These are phyloP conservation scores for Dicentrarchus labrax DNA, from an alignment of 2,113 vertebrate genomes.

Conservation along the genomic window DNA sequence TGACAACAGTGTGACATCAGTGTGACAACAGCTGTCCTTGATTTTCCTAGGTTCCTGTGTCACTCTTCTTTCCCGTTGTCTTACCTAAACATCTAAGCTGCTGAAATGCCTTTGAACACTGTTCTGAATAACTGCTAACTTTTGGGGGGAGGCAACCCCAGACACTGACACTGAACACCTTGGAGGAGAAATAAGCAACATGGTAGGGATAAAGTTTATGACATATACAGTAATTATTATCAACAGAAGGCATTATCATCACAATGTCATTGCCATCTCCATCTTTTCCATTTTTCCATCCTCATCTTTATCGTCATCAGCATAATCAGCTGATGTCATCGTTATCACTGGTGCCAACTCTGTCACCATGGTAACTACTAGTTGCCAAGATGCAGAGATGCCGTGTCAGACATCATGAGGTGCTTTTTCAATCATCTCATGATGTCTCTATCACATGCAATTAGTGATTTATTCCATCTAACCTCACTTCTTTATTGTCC, in stretches of 20 bases:
- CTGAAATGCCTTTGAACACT: slow-evolving; percentile 37
- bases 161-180: not conserved
- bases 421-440: slow-evolving; percentile 10
- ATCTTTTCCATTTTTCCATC: slow-evolving; percentile 22
- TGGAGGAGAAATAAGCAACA: not conserved
- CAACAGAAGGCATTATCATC: slow-evolving; percentile 17
- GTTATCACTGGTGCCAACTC: slow-evolving; percentile 8
- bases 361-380: slow-evolving; percentile 58
- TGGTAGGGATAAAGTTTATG: not conserved
- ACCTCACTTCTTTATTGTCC: not conserved
- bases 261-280: slow-evolving; percentile 12
- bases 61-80: no score
- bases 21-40: no score
- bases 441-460: slow-evolving; percentile 11
- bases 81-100: slow-evolving; percentile 12
- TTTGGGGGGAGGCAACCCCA: not conserved
- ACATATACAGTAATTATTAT: slow-evolving; percentile 12
- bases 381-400: slow-evolving; percentile 44
- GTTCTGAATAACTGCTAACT: slow-evolving; percentile 14
- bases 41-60: no score
- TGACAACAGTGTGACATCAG: no score
- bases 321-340: slow-evolving; percentile 49
- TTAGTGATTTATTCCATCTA: not conserved
- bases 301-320: slow-evolving; percentile 38
- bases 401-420: slow-evolving; percentile 39